Percentiles rank a stretch among this genome's conserved stretches.
Evolutionary conservation across 2,113 vertebrate genomes (phyloP).

Genomic region (Castor canadensis): DNA sequence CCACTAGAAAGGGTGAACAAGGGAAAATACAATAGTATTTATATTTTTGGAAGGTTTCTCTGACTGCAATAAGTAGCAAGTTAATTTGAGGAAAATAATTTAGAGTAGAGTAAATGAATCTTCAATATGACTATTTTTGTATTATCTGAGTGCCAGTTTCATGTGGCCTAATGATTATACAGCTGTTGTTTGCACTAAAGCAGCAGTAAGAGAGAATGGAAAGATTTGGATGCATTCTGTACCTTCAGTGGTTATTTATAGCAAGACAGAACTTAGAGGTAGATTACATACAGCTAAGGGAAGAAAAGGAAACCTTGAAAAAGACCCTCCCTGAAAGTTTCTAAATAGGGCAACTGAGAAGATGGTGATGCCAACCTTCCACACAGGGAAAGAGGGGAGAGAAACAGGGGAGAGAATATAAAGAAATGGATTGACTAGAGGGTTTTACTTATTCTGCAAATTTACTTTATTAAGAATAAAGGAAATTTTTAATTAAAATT

Average conservation of each 20-base stretch:
- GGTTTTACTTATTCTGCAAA: neutral
- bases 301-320: neutral
- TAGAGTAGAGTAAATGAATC: neutral
- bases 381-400: neutral
- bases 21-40: neutral
- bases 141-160: neutral
- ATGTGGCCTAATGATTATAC: neutral
- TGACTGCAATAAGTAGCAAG: neutral
- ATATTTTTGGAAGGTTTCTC: neutral
- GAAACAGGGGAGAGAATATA: neutral
- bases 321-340: neutral
- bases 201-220: neutral
- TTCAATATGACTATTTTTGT: neutral
- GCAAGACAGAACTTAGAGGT: neutral
- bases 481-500: constrained; percentile 28
- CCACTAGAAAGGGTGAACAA: neutral
- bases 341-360: neutral
- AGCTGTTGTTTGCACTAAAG: neutral
- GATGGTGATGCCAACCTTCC: neutral
- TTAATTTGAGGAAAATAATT: neutral
- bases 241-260: neutral
- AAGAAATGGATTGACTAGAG: neutral
- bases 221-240: neutral
- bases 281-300: neutral
- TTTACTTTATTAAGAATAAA: neutral